phyloP scores from a whole-genome alignment of 2,888 invertebrate species.

The Tenthredo scrophulariae region DNA sequence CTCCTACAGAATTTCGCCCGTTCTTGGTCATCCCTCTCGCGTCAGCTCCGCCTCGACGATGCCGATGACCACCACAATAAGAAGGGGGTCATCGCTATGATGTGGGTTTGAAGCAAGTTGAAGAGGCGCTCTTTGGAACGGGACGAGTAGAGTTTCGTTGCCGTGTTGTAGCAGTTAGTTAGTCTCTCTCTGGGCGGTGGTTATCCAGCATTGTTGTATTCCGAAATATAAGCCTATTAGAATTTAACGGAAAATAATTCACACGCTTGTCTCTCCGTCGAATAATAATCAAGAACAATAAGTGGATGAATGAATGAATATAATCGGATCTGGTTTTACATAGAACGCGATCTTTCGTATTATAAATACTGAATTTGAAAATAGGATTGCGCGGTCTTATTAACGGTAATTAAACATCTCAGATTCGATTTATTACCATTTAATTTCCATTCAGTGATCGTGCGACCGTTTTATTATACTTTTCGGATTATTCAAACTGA shows the following conservation, averaged over 20 bases:
- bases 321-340: background rate
- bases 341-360: background rate
- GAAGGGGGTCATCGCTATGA: conserved; percentile 66
- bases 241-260: background rate
- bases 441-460: background rate
- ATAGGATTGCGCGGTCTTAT: background rate
- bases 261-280: background rate
- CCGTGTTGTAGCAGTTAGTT: background rate
- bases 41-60: background rate
- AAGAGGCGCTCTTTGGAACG: background rate
- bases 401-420: background rate
- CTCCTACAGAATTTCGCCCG: background rate
- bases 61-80: conserved; percentile 32
- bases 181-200: background rate
- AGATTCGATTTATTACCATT: background rate
- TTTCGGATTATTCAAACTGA: background rate
- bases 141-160: background rate
- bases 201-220: background rate
- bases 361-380: background rate
- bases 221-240: background rate
- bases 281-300: background rate
- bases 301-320: background rate
- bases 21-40: conserved; percentile 32
- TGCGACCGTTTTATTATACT: background rate
- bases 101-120: background rate